Conservation (phyloP, 1,140 invertebrate species). For the Leguminivora glycinivorella region DNA sequence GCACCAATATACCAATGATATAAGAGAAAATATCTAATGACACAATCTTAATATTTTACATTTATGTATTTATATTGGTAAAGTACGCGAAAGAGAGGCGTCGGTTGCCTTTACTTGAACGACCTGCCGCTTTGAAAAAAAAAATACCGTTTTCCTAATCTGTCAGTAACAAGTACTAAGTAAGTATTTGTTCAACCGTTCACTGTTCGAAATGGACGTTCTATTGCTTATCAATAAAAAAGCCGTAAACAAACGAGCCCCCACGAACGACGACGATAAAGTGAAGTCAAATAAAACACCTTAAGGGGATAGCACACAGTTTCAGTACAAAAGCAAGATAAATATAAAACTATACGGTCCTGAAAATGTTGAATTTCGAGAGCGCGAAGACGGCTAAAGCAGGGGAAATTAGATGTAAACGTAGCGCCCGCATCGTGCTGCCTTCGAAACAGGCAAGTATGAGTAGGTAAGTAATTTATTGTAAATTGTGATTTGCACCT, state of each 20-base stretch:
- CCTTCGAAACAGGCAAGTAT: slow-evolving; percentile 29
- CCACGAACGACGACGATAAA: not conserved
- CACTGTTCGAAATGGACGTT: too few relatives aligned
- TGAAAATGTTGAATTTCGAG: slow-evolving; percentile 35
- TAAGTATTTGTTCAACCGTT: too few relatives aligned
- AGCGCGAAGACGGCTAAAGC: slow-evolving; percentile 39
- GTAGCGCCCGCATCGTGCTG: slow-evolving; percentile 39
- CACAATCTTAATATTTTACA: too few relatives aligned
- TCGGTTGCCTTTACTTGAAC: too few relatives aligned
- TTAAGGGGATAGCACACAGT: slow-evolving; percentile 13
- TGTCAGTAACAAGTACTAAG: too few relatives aligned
- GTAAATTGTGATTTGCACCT: too few relatives aligned
- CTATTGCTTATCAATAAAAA: not conserved
- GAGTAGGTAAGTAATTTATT: not conserved
- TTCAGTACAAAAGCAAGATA: slow-evolving; percentile 10
- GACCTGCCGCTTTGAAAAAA: too few relatives aligned
- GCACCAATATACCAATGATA: too few relatives aligned
- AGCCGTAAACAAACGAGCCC: not conserved
- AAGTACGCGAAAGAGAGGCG: too few relatives aligned
- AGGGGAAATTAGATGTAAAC: slow-evolving; percentile 57
- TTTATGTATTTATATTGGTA: too few relatives aligned
- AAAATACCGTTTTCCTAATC: too few relatives aligned
- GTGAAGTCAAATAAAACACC: slow-evolving; percentile 24
- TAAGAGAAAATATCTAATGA: too few relatives aligned
- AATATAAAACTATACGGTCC: slow-evolving; percentile 21